phyloP scores from a whole-genome alignment of 1,140 invertebrate genomes.

The Papilio polyxenes region DNA sequence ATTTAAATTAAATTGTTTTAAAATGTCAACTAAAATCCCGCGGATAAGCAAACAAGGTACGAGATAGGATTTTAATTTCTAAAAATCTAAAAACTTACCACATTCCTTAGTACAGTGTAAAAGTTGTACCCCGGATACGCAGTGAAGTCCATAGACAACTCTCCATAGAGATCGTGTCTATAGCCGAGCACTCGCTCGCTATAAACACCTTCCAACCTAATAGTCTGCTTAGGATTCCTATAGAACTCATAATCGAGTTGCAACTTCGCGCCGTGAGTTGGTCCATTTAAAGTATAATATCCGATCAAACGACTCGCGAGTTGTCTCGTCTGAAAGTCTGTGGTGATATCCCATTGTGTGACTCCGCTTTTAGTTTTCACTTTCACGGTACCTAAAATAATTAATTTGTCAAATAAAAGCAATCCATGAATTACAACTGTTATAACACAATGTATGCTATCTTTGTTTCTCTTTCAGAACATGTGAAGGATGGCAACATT shows the following conservation, averaged over 20 bases:
- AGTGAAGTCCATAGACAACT: slow-evolving; percentile 85
- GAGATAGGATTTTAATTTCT: neutral
- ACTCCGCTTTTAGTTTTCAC: slow-evolving; percentile 83
- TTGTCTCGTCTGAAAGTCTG: slow-evolving; percentile 86
- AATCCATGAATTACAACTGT: neutral
- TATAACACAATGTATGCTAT: neutral
- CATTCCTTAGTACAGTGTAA: slow-evolving; percentile 83
- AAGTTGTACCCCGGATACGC: slow-evolving; percentile 89
- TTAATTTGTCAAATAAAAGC: neutral
- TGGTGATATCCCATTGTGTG: slow-evolving; percentile 85
- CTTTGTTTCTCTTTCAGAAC: neutral
- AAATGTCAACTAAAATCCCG: neutral
- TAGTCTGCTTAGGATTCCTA: slow-evolving; percentile 83
- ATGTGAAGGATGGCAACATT: neutral
- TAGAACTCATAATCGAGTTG: slow-evolving; percentile 86
- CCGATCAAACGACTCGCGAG: slow-evolving; percentile 85
- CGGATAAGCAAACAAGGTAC: too few relatives aligned
- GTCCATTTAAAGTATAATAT: slow-evolving; percentile 83
- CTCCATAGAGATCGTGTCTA: slow-evolving; percentile 83
- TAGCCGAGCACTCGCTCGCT: slow-evolving; percentile 82
- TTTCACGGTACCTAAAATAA: slow-evolving; percentile 65
- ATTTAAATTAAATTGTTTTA: neutral
- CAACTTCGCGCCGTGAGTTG: slow-evolving; percentile 80
- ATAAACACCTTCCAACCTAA: slow-evolving; percentile 84
- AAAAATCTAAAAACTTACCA: slow-evolving; percentile 72